phyloP scores from a whole-genome alignment of 2,888 invertebrate genomes.

The Caenorhabditis sinica region DNA sequence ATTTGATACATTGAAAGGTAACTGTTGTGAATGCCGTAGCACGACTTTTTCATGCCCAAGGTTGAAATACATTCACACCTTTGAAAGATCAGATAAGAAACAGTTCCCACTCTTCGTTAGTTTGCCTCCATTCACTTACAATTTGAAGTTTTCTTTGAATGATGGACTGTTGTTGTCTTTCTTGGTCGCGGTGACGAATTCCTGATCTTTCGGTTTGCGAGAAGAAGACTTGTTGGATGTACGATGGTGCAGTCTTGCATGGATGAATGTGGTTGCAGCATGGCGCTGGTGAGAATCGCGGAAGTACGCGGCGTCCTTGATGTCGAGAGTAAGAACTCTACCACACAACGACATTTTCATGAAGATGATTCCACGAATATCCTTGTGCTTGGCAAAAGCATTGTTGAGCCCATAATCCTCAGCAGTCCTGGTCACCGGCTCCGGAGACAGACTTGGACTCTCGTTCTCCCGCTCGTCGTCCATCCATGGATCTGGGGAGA shows the following conservation, averaged over 20 bases:
- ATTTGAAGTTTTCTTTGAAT: conserved; percentile 72
- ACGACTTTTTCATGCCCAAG: conserved; percentile 25
- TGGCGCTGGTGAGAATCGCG: conserved; percentile 55
- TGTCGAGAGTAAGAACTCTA: conserved; percentile 63
- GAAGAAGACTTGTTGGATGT: not conserved
- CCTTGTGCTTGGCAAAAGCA: conserved; percentile 49
- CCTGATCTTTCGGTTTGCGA: conserved; percentile 47
- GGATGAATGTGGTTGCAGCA: conserved; percentile 25
- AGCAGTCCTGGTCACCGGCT: conserved; percentile 8
- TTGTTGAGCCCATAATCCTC: conserved; percentile 52
- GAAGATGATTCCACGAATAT: conserved; percentile 73
- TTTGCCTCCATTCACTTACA: conserved; percentile 60
- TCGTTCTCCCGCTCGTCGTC: conserved; percentile 27
- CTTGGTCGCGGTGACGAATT: conserved; percentile 67
- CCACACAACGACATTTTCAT: conserved; percentile 70
- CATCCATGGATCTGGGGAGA: conserved; percentile 48
- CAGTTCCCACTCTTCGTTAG: not conserved
- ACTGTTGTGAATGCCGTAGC: not conserved
- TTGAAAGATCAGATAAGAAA: conserved; percentile 42
- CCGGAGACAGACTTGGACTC: not conserved
- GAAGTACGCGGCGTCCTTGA: conserved; percentile 73
- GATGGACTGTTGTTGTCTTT: conserved; percentile 68
- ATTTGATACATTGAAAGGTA: not conserved
- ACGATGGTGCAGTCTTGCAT: no score
- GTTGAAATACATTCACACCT: conserved; percentile 11